A percentile compares a stretch with the other conserved stretches of the same genome.
phyloP scores from a whole-genome alignment of 2,113 vertebrate genomes.

The Calyptomena viridis region DNA sequence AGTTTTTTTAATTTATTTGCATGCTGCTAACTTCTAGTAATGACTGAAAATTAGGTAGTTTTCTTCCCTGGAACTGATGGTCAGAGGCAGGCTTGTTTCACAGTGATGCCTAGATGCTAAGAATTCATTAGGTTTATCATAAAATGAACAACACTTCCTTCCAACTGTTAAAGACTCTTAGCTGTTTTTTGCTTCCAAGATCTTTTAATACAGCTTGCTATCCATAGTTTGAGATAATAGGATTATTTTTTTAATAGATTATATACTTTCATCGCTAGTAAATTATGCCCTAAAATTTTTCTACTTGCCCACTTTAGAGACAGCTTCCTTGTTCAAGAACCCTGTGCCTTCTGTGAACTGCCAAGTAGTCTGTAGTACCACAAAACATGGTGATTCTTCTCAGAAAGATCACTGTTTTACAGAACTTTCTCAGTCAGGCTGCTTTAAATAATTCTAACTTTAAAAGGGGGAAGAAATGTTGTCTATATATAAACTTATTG shows the following conservation, averaged over 20 bases:
- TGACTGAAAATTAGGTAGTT: not conserved
- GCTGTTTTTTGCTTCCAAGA: not conserved
- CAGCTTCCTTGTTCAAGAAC: not conserved
- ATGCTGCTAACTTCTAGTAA: not conserved
- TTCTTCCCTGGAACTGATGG: not conserved
- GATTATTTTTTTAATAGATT: not conserved
- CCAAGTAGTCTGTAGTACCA: not conserved
- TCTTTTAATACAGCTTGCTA: not conserved
- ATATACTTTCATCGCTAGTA: not conserved
- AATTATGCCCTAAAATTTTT: not conserved
- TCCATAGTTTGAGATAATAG: not conserved
- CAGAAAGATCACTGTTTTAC: not conserved
- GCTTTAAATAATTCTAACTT: not conserved
- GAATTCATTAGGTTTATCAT: not conserved
- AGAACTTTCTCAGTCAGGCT: not conserved
- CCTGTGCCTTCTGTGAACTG: not conserved
- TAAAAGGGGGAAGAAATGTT: not conserved
- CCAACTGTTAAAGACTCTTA: not conserved
- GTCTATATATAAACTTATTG: not conserved
- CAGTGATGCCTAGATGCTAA: not conserved
- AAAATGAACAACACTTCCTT: not conserved
- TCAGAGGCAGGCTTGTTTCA: not conserved
- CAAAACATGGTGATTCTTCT: not conserved
- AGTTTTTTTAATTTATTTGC: not conserved
- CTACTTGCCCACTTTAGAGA: not conserved